Base-by-base conservation (phyloP, 2,113 vertebrate genomes). In the Danionella cerebrum region DNA sequence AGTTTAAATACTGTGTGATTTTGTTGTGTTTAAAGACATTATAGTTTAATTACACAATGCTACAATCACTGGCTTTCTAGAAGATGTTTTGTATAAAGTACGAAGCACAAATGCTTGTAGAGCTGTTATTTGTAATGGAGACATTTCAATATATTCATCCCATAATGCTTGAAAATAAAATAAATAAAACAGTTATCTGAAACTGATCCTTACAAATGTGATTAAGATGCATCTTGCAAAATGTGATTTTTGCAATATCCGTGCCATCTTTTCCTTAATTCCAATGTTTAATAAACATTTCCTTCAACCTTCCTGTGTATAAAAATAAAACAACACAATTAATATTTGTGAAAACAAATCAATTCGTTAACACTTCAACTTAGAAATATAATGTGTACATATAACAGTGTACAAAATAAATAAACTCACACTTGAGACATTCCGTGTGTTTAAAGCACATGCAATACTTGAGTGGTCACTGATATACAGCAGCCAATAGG, bases 371-470 rank as follows among this genome's bases (percentile, higher is more conserved):
- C 38, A 64, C 25, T 44, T 31, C 16, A 68, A 53, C 45, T 35
- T 6, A 24, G 3, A 68, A 66, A 66, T 44, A 65, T 14, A 44
- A 47, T 16, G 73, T 84, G 58, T 74, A 81, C 83, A 84, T 72
- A 78, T 79, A 76, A 78, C 71, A 82, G 79, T 71, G 65, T 85
- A 89, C 54, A 88, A 87, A 85, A 87, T 78, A 72, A 87, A 88
- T 82, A 84, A 87, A 87, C 85, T 85, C 75, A 85, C 36, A 41
- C 27, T 73, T 63, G 35, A 69, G 66, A 51, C 41, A 65, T 71
- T 64, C 70, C 53, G 47, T 14, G 41, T 39, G 11, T 39, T 27
- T 67, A 52, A 18, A 41, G 72, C 38, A 7, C 44, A 47, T 58
- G 45, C 71, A 31, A 33, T 45, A 47, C 13, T 35, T 51, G 33